phyloP scores from a whole-genome alignment of 2,113 vertebrate species.

The Tachycineta bicolor region DNA sequence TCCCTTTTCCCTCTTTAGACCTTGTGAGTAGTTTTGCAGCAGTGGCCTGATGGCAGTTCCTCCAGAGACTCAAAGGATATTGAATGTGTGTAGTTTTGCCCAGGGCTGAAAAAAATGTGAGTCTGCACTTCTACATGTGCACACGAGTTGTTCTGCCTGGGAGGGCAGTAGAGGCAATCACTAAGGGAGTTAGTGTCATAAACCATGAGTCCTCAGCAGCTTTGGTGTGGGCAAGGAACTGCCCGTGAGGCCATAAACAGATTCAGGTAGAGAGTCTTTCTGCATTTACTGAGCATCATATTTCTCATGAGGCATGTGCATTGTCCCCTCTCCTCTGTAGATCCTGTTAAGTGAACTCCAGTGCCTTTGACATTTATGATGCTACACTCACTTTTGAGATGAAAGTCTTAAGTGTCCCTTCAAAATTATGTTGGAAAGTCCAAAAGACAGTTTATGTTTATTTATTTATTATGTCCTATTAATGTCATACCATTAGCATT shows the following conservation, averaged over 20 bases:
- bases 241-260: not conserved
- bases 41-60: not conserved
- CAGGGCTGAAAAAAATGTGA: not conserved
- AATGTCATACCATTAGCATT: not conserved
- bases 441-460: not conserved
- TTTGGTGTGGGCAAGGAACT: not conserved
- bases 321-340: not conserved
- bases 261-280: not conserved
- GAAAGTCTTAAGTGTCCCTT: not conserved
- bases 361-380: not conserved
- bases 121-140: rapidly evolving
- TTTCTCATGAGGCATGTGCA: not conserved
- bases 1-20: not conserved
- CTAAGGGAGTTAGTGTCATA: not conserved
- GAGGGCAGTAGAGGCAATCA: not conserved
- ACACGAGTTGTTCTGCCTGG: not conserved
- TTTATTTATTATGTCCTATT: not conserved
- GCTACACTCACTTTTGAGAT: not conserved
- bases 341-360: not conserved
- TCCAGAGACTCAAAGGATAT: not conserved
- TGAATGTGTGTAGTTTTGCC: not conserved
- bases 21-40: not conserved
- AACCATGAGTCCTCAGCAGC: not conserved
- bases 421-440: not conserved
- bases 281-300: not conserved